Evolutionary conservation across 1,140 invertebrate genomes (phyloP).

Genomic region (Nylanderia fulva): DNA sequence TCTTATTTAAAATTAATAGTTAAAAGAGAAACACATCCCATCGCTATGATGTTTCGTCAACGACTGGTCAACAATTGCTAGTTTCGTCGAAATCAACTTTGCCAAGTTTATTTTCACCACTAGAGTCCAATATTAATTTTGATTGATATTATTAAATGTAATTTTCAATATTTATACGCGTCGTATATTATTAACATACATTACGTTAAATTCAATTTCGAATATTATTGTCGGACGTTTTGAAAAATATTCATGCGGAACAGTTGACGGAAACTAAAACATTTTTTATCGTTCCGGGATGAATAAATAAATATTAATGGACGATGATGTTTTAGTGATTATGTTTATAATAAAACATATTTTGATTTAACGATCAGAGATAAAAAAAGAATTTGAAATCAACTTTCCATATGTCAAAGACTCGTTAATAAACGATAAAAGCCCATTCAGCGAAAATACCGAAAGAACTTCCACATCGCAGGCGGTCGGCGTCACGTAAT

Average conservation of each 20-base stretch:
- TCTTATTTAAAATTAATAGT: no score
- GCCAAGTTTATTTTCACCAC: no score
- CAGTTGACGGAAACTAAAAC: not conserved
- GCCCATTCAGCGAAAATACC: not conserved
- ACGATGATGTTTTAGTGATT: not conserved
- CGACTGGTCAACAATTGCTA: no score
- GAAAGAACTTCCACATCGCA: not conserved
- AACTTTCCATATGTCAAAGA: not conserved
- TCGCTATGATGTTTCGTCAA: no score
- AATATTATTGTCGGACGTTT: not conserved
- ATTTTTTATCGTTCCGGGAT: not conserved
- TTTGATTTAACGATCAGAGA: constrained; percentile 1
- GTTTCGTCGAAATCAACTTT: no score
- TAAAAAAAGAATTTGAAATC: not conserved
- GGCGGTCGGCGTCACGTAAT: not conserved
- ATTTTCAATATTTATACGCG: not conserved
- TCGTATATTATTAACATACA: not conserved
- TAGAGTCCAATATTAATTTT: no score
- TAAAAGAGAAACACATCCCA: no score
- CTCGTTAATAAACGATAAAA: constrained; percentile 6
- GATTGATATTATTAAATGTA: no score
- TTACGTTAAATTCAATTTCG: not conserved
- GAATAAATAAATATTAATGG: not conserved
- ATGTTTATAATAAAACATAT: not conserved
- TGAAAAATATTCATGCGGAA: not conserved